Evolutionary conservation across 2,113 vertebrate species (phyloP), one percentile per base, ranked within the genome.

Genomic region (Mohoua ochrocephala): DNA sequence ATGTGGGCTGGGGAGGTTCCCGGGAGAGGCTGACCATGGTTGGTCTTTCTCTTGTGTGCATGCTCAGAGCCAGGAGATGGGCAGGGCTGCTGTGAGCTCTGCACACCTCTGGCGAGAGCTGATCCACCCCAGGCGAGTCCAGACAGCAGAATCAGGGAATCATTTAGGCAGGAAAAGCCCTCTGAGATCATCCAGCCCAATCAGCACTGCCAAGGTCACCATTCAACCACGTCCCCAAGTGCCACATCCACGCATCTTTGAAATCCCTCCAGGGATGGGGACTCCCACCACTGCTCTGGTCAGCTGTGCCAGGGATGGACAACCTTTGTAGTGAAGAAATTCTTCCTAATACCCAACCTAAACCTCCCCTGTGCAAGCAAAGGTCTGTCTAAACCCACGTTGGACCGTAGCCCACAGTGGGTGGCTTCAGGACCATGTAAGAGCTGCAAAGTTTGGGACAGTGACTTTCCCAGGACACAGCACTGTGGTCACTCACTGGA

Each of bases 401-500:
- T 67, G 53, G n/a, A 33, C 3, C 45, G 31, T 0, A 9, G 33
- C 28, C 16, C 69, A 24, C 1, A 0, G 22, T 27, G 26, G 9
- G 49, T 42, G 63, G 19, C 27, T 77, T 53, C 59, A 79, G 78
- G 47, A 33, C 42, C 42, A 8, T 0, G 0, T 11, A 18, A 42
- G 27, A 30, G 2, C 41, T 65, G n/a, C 45, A 15, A 33, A 42
- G 15, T 47, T 31, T 44, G 31, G 39, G 47, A 6, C 31, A 65
- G 42, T 14, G 33, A 18, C 54, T 56, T 70, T 6, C 1, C 57
- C 39, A 53, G 73, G 68, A 47, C 71, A 39, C 42, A 11, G 3
- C 57, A 13, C 67, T 31, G 30, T 15, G 65, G 57, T 20, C 9
- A 1, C 68, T 63, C 63, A 19, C 47, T 37, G 23, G 26, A 71